These are phyloP conservation scores for Halesus radiatus DNA, from an alignment of 1,140 invertebrate genomes.

Conservation along the genomic window DNA sequence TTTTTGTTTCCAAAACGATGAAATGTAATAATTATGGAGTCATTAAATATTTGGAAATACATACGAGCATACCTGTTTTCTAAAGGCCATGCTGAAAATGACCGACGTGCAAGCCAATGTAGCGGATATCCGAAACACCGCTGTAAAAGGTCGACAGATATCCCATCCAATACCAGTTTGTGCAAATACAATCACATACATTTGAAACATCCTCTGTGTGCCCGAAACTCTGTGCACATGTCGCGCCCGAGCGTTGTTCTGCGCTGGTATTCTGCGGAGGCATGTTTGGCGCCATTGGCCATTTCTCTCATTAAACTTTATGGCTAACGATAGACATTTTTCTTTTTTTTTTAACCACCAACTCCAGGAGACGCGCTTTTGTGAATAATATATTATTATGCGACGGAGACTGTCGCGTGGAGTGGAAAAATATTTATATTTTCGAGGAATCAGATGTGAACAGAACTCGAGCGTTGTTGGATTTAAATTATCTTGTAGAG, in stretches of 20 bases:
- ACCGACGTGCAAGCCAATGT: not conserved
- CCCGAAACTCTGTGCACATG: not conserved
- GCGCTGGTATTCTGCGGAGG: no score
- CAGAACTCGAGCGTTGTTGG: no score
- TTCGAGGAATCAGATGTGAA: not conserved
- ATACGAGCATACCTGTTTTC: no score
- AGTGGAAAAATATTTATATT: constrained; percentile 5
- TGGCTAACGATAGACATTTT: not conserved
- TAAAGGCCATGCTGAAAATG: no score
- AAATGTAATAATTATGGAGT: no score
- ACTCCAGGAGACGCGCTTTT: not conserved
- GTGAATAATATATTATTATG: not conserved
- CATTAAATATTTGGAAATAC: no score
- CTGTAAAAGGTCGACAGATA: not conserved
- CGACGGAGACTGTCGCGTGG: not conserved
- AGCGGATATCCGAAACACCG: constrained; percentile 7
- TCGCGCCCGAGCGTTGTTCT: not conserved
- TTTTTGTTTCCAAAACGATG: no score
- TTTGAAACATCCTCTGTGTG: not conserved
- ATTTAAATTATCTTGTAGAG: no score
- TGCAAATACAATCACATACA: not conserved
- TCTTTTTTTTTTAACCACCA: constrained; percentile 2
- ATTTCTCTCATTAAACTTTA: constrained; percentile 22
- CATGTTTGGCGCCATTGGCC: constrained; percentile 10
- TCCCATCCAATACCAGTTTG: not conserved